These are phyloP conservation scores for Fragum whitleyi DNA, from an alignment of 2,888 invertebrate genomes.

Conservation along the genomic window DNA sequence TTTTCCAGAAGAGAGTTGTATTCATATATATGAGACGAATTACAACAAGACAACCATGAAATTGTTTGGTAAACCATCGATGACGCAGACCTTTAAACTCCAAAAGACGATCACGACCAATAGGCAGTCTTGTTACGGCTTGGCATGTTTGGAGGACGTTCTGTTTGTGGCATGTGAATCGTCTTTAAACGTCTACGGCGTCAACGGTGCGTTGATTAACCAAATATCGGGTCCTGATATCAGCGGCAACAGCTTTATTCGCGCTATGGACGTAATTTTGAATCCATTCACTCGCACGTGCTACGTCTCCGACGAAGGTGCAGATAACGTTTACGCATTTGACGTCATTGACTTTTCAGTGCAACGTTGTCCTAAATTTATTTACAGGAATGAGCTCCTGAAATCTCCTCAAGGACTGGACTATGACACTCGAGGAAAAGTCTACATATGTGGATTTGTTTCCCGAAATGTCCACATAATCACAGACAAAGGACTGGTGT, in stretches of 20 bases:
- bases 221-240: not conserved
- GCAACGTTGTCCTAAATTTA: constrained; percentile 19
- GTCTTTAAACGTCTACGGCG: constrained; percentile 43
- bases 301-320: constrained; percentile 19
- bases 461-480: constrained; percentile 56
- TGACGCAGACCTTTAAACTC: constrained; percentile 39
- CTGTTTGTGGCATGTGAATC: constrained; percentile 54
- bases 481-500: constrained; percentile 23
- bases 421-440: constrained; percentile 26
- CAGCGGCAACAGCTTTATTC: not conserved
- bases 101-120: constrained; percentile 12
- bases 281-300: not conserved
- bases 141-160: constrained; percentile 20
- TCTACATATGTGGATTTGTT: constrained; percentile 53
- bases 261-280: constrained; percentile 1
- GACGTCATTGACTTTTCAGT: not conserved
- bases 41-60: constrained; percentile 39
- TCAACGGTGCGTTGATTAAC: constrained; percentile 30
- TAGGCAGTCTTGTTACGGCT: constrained; percentile 49
- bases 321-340: constrained; percentile 15
- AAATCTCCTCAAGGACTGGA: constrained; percentile 49
- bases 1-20: constrained; percentile 50
- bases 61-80: constrained; percentile 43
- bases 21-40: constrained; percentile 46
- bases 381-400: constrained; percentile 36